These are phyloP conservation scores for Sebastes taczanowskii DNA, from an alignment of 2,797 vertebrate genomes.

Conservation along the genomic window DNA sequence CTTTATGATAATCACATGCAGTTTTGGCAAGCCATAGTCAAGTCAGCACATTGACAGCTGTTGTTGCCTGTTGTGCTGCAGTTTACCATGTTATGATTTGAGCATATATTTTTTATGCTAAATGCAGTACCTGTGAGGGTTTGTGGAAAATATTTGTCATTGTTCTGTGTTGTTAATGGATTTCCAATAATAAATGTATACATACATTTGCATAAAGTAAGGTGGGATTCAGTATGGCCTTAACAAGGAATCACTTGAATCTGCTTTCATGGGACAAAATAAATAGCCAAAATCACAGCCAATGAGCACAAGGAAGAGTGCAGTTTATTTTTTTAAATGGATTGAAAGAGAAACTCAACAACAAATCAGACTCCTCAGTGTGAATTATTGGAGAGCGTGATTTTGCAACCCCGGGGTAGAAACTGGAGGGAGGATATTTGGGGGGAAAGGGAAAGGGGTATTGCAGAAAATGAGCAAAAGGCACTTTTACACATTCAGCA, in stretches of 20 bases:
- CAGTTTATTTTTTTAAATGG: slow-evolving; percentile 67
- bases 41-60: no score
- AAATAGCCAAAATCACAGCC: neutral
- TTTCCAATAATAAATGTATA: no score
- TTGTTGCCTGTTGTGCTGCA: no score
- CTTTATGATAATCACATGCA: no score
- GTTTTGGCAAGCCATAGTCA: no score
- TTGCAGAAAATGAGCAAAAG: slow-evolving; percentile 63
- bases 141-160: no score
- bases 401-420: neutral
- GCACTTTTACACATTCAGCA: slow-evolving; percentile 78
- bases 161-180: no score
- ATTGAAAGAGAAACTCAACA: slow-evolving; percentile 41
- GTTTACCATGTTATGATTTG: neutral
- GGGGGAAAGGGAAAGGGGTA: neutral
- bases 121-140: no score
- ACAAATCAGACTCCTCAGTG: slow-evolving; percentile 8
- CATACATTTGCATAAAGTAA: neutral
- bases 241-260: neutral
- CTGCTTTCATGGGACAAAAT: neutral
- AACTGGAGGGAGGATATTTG: neutral
- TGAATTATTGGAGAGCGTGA: neutral
- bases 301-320: slow-evolving; percentile 23
- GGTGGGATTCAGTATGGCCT: neutral
- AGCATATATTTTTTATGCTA: neutral